Conservation (phyloP, 64 coral and sea anemone species). For the Montipora capricornis region DNA sequence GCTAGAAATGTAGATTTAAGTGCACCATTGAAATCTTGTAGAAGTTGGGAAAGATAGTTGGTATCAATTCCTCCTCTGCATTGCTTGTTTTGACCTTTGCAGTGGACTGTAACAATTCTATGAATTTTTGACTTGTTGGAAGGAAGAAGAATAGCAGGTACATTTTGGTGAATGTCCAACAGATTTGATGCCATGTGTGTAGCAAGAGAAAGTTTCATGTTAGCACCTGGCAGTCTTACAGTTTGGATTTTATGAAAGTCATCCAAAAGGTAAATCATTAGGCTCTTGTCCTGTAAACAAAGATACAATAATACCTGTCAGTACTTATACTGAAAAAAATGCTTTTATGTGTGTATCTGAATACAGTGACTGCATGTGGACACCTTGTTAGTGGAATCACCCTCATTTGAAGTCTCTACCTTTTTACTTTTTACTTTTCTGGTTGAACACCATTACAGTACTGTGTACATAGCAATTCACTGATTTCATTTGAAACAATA, state of each 20-base stretch:
- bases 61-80: constrained; percentile 35
- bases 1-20: constrained; percentile 14
- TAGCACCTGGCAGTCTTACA: too few relatives aligned
- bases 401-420: too few relatives aligned
- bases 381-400: too few relatives aligned
- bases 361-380: too few relatives aligned
- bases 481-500: not conserved
- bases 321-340: not conserved
- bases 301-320: not conserved
- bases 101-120: too few relatives aligned
- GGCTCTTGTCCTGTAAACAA: too few relatives aligned
- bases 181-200: not conserved
- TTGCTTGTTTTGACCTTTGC: too few relatives aligned
- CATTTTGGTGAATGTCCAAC: constrained; percentile 57
- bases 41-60: not conserved
- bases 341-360: not conserved
- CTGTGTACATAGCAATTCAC: not conserved
- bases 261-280: too few relatives aligned
- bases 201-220: too few relatives aligned
- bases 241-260: too few relatives aligned
- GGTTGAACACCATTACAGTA: not conserved
- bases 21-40: not conserved
- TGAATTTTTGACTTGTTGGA: not conserved
- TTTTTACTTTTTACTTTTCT: too few relatives aligned
- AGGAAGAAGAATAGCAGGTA: constrained; percentile 55